Evolutionary conservation across 2,888 invertebrate species (phyloP), one percentile per base, ranked within the genome.

Genomic region (Drosophila formosana): DNA sequence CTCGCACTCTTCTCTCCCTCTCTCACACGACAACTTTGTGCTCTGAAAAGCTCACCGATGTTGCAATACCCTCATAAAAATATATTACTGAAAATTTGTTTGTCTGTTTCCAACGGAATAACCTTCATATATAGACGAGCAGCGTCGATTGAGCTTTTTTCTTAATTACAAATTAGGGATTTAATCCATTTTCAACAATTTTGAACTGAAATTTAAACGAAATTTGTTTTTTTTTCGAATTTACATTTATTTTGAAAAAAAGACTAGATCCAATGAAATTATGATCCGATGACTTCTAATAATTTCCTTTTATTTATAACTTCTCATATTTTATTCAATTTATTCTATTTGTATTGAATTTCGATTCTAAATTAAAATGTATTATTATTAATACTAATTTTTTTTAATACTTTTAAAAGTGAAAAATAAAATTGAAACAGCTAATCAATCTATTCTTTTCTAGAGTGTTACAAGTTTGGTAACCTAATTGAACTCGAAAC

Each of bases 51-150:
- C 47, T 41, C 45, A 66, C 65, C 74, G 78, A 66, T 65, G 34
- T 39, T 39, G n/a, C n/a, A 41, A 75, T 73, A 73, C 75, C 34
- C 78, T 78, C 45, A 25, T 43, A 43, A 34, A 18, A 5, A 34
- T 34, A 34, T 34, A 34, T 34, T 34, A 53, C 39, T 37, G 37
- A n/a, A 49, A 37, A 28, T 39, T 39, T 37, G 18, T 5, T 6
- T 37, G 8, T 8, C 23, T 34, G 45, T 13, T 55, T 41, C 7
- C 32, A 45, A 45, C 34, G 11, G 11, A 32, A 13, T 32, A n/a
- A 25, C 28, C 11, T 4, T 26, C 11, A 8, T 2, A 13, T n/a
- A 11, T 13, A 26, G 7, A 13, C 7, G 9, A 45, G 8, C 9
- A 13, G 1, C 11, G 11, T 32, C 9, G 2, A 1, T 4, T 28